A percentile compares a stretch with the other conserved stretches of the same genome.
phyloP scores from a whole-genome alignment of 1,140 invertebrate genomes.

The Zaprionus ornatus region DNA sequence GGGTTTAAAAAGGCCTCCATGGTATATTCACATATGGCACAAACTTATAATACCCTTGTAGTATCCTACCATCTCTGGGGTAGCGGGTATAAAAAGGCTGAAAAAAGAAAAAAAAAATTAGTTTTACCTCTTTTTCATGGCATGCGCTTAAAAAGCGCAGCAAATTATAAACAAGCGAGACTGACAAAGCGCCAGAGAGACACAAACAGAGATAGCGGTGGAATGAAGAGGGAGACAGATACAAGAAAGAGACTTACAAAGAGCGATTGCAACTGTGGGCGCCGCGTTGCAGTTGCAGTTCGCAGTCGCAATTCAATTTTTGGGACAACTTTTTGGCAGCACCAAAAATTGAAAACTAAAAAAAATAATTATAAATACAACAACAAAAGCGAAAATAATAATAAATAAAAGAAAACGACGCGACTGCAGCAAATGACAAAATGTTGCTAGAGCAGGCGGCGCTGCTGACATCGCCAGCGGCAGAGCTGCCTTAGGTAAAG shows the following conservation, averaged over 20 bases:
- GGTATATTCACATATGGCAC: too few species aligned
- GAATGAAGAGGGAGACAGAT: not conserved
- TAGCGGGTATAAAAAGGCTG: constrained; percentile 23
- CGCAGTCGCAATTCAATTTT: constrained; percentile 13
- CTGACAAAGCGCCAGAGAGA: constrained; percentile 27
- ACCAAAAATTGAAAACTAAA: constrained; percentile 51
- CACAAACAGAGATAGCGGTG: constrained; percentile 2
- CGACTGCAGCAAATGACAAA: constrained; percentile 68
- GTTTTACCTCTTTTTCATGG: constrained; percentile 78
- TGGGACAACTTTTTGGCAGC: constrained; percentile 62
- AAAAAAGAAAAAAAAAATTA: constrained; percentile 64
- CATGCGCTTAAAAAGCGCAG: constrained; percentile 72
- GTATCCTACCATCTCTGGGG: too few species aligned
- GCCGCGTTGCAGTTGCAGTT: constrained; percentile 42
- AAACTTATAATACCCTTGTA: too few species aligned
- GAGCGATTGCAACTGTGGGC: constrained; percentile 4
- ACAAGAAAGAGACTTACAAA: not conserved
- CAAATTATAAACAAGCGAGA: constrained; percentile 73
- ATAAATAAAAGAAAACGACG: constrained; percentile 45
- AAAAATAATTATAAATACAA: constrained; percentile 43
- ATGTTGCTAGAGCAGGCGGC: constrained; percentile 34
- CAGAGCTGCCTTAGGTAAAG: not conserved
- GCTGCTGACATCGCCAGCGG: constrained; percentile 1
- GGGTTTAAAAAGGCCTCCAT: too few species aligned
- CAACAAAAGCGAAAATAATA: constrained; percentile 33